Base-by-base conservation (phyloP, 2,888 invertebrate species). In the Diaperis boleti region DNA sequence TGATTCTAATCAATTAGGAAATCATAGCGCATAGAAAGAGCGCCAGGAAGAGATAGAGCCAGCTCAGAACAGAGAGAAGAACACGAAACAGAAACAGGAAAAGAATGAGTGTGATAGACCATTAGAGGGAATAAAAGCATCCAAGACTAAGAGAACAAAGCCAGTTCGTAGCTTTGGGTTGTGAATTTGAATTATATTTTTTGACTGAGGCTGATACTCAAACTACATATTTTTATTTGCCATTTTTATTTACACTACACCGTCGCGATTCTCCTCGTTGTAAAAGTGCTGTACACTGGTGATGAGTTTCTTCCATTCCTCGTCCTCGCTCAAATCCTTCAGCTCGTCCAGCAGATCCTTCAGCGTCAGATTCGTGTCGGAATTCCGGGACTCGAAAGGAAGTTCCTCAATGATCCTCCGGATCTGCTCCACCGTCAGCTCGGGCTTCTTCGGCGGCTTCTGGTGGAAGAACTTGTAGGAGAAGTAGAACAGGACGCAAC, bases 271-370 rank as follows among this genome's bases (percentile, higher is more conserved):
- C 11, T 52, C 39, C 41, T 65, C 70, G 29, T 73, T 62, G 60
- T 75, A 76, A 57, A 76, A 67, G 11, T 66, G 69, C 41, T 76
- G 73, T n/a, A 76, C 73, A 57, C 74, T 76, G 11, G 71, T 72
- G 17, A 78, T 76, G 22, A 78, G 61, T 37, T 74, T 74, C 59
- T 73, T 76, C 77, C 77, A 78, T 15, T 77, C 76, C 31, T 77
- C 76, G 52, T 76, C 75, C 10, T 76, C 76, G 59, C 74, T 75
- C 29, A 76, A 73, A 50, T 76, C 76, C 10, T 73, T 71, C 44
- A 77, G 62, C 54, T 77, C 78, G 1, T 73, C 74, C 8, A 78
- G 50, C 3, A 78, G 62, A 62, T 77, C 76, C 56, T 71, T 73
- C 22, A 78, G 62, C n/a, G 70, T 73, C 3, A 74, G 59, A 11